Conservation (phyloP, 2,113 vertebrate genomes). For the Pungitius pungitius region DNA sequence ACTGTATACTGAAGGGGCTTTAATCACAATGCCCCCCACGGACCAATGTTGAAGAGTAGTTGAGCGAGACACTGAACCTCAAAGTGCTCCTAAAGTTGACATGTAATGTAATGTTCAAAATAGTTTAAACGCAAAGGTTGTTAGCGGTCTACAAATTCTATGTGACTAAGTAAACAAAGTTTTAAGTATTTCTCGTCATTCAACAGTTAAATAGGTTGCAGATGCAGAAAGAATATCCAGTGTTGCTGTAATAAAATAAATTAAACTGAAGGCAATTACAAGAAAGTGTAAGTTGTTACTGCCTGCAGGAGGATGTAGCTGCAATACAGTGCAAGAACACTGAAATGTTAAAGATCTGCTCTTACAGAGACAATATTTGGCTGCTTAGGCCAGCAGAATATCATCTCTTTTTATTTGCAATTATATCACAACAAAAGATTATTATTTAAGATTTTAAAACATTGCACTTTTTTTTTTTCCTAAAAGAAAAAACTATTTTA, state of each 20-base stretch:
- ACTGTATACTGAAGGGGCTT: neutral
- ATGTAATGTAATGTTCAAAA: neutral
- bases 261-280: neutral
- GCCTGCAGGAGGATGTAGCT: neutral
- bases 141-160: neutral
- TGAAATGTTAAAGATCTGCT: constrained; percentile 6
- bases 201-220: neutral
- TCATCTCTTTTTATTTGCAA: neutral
- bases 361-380: neutral
- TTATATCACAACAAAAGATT: neutral
- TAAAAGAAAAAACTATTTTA: neutral
- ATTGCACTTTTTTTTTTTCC: neutral
- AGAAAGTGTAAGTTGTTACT: neutral
- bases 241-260: neutral
- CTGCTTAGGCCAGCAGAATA: neutral
- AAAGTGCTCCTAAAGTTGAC: neutral
- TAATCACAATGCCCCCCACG: neutral
- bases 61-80: neutral
- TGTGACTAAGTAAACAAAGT: neutral
- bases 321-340: neutral
- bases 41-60: too few relatives aligned
- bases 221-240: neutral
- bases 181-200: neutral
- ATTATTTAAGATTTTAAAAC: neutral
- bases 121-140: neutral